Conservation (phyloP, 2,113 vertebrate genomes). For the Charadrius vociferus region DNA sequence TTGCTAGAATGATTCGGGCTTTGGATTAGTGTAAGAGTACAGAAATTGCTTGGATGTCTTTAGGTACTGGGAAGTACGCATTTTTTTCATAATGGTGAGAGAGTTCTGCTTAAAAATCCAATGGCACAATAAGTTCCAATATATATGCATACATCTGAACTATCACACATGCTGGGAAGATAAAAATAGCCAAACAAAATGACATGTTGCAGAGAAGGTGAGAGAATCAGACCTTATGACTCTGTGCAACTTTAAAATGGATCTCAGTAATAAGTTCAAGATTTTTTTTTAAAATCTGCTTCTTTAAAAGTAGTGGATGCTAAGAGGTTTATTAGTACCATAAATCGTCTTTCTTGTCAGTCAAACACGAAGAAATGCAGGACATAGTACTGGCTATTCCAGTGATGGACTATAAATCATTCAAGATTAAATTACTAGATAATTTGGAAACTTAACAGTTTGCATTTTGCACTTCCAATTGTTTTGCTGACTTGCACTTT, state of each 20-base stretch:
- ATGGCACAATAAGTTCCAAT: conserved; percentile 52
- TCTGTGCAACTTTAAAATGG: conserved; percentile 56
- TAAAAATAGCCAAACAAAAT: conserved; percentile 42
- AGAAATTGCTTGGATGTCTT: conserved; percentile 43
- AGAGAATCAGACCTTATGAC: conserved; percentile 37
- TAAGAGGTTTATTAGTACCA: conserved; percentile 72
- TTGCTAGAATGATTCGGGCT: conserved; percentile 23
- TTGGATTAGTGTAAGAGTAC: conserved; percentile 23
- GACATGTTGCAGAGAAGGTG: conserved; percentile 32
- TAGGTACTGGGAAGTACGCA: conserved; percentile 20
- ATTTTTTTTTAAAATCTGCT: conserved; percentile 17
- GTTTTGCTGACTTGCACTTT: conserved; percentile 86
- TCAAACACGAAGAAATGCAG: conserved; percentile 70
- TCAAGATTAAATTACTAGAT: conserved; percentile 82
- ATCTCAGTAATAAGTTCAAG: conserved; percentile 64
- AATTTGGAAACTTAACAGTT: conserved; percentile 84
- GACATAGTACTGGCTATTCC: conserved; percentile 64
- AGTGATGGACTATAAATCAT: conserved; percentile 78
- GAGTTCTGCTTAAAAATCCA: conserved; percentile 65
- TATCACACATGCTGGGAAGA: conserved; percentile 18
- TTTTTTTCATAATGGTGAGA: conserved; percentile 30
- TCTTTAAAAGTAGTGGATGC: conserved; percentile 63
- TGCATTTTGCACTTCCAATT: conserved; percentile 79
- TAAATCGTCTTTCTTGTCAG: conserved; percentile 74
- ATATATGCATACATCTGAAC: conserved; percentile 63